Evolutionary conservation across 2,797 vertebrate species (phyloP), one percentile per base, ranked within the genome.

Genomic region (Enteromius anoplus): DNA sequence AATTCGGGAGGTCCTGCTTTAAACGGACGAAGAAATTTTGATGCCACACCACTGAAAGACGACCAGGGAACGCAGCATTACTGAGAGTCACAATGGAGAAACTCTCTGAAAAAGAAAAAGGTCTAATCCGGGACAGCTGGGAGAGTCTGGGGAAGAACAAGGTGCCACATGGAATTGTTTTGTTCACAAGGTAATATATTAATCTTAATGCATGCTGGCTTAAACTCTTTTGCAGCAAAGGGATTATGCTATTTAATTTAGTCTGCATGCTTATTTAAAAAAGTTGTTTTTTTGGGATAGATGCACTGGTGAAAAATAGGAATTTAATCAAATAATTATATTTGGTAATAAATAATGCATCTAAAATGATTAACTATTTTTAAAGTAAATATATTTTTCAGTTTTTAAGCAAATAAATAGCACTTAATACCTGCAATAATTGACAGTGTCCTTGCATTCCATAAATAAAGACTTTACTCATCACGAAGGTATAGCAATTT

Each of bases 101-200:
- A 86, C 91, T 96, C 91, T 94, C 93, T 17, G 93, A 87, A 80
- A 95, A 95, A 86, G 94, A 96, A 81, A 96, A 96, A 69, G 95
- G 95, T 92, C 94, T 98, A 92, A 97, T 98, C 91, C 95, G 96
- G 86, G 94, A 96, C 93, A 98, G 96, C 95, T 98, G 97, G 97
- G 94, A 88, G 91, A 95, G 91, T 85, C 93, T 98, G 85, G 96
- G 94, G 90, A 94, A 94, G 89, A 97, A 95, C 93, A 98, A 97
- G 86, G 94, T 95, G 90, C 96, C 96, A 88, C 96, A 98, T 32
- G 97, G 98, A 86, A 91, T 96, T 79, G 89, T 97, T 88, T 94
- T 98, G 91, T 98, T 98, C 91, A 91, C 93, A 92, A 96, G 95
- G 95, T 96, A 94, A 89, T 42, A 29, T 83, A 80, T 82, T 23